A percentile compares a stretch with the other conserved stretches of the same genome.
These are phyloP conservation scores for Taenioides sp. DNA, from an alignment of 2,797 vertebrate genomes.

Conservation along the genomic window DNA sequence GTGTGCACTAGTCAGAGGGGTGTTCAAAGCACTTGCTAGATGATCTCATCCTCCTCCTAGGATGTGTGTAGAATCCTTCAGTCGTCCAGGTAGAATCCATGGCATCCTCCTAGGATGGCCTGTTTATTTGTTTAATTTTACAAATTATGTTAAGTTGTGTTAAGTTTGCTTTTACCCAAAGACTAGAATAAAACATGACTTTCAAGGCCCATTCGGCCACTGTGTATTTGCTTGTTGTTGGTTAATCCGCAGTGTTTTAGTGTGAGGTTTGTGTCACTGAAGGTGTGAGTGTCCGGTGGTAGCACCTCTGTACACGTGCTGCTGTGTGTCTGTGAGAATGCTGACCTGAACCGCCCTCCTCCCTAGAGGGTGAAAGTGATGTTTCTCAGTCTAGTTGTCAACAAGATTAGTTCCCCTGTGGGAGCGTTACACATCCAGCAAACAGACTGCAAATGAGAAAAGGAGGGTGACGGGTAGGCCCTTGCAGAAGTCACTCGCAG, in stretches of 20 bases:
- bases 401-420: conserved; percentile 69
- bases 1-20: background rate
- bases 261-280: conserved; percentile 9
- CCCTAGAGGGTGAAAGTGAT: conserved; percentile 52
- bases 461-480: conserved; percentile 56
- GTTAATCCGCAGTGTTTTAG: conserved; percentile 1
- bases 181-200: background rate
- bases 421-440: conserved; percentile 58
- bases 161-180: background rate
- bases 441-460: conserved; percentile 53
- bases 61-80: too few species aligned
- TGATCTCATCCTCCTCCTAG: background rate
- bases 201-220: background rate
- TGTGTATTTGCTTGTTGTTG: conserved; percentile 7
- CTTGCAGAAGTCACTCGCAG: conserved; percentile 31
- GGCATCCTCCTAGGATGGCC: background rate
- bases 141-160: background rate
- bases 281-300: conserved; percentile 28
- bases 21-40: background rate
- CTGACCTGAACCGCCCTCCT: conserved; percentile 51
- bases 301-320: conserved; percentile 3
- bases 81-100: too few species aligned
- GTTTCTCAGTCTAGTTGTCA: conserved; percentile 72
- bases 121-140: background rate
- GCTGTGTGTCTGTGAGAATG: conserved; percentile 9